Conservation (phyloP, 2,113 vertebrate species). For the Osmerus eperlanus region DNA sequence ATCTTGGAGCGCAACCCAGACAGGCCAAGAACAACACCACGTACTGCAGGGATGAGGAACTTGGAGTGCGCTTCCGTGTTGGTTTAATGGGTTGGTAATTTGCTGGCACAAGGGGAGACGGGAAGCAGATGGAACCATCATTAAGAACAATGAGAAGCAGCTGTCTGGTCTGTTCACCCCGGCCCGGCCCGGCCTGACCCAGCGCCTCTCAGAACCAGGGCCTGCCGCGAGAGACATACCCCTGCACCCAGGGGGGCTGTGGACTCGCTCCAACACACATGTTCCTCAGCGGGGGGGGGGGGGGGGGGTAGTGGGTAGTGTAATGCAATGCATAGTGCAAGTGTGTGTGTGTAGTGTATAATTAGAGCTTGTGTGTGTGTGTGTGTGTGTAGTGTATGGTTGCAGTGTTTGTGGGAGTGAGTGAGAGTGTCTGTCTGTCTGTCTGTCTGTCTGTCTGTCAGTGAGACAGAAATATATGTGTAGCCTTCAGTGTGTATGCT, state of each 20-base stretch:
- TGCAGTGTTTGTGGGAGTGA: background rate
- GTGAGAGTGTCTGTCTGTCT: background rate
- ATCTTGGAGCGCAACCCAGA: slow-evolving; percentile 34
- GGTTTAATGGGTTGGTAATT: slow-evolving; percentile 88
- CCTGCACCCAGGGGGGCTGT: slow-evolving; percentile 27
- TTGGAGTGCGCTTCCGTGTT: slow-evolving; percentile 74
- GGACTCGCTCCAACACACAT: slow-evolving; percentile 31
- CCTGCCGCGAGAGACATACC: slow-evolving; percentile 13
- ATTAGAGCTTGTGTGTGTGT: background rate
- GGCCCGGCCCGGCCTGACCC: slow-evolving; percentile 69
- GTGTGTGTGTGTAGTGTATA: background rate
- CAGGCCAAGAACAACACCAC: slow-evolving; percentile 57
- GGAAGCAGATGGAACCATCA: slow-evolving; percentile 87
- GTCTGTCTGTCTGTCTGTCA: too few species aligned
- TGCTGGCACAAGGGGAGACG: slow-evolving; percentile 77
- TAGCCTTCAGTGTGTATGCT: background rate
- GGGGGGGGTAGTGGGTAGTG: background rate
- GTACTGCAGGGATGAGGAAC: slow-evolving; percentile 57
- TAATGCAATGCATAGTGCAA: background rate
- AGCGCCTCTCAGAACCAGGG: slow-evolving; percentile 33
- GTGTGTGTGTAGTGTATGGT: background rate
- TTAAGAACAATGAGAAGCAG: slow-evolving; percentile 89
- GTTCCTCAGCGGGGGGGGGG: slow-evolving; percentile 9
- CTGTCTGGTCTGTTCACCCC: slow-evolving; percentile 80
- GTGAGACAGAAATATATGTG: background rate